Conservation (phyloP, 1,140 invertebrate species). For the Gonatopus flavifemur region DNA sequence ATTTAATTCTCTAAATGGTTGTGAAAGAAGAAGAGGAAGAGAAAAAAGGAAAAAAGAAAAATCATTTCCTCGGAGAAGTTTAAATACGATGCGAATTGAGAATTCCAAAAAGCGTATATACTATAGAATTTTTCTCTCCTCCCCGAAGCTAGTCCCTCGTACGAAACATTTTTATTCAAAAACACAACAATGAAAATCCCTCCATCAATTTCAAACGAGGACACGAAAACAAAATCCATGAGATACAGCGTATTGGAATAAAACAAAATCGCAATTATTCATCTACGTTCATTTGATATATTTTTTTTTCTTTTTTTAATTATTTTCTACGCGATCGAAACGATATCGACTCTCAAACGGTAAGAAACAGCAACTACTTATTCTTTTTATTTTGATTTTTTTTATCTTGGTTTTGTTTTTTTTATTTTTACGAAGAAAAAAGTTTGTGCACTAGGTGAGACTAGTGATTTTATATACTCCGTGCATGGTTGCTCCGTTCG, state of each 20-base stretch:
- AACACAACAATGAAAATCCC: neutral
- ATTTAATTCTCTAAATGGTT: no score
- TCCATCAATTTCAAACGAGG: neutral
- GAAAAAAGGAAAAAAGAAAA: neutral
- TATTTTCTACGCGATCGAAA: conserved; percentile 20
- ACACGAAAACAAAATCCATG: conserved; percentile 16
- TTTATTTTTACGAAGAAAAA: no score
- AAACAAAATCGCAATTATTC: no score
- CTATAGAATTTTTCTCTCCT: no score
- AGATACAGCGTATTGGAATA: no score
- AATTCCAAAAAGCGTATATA: no score
- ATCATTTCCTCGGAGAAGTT: no score
- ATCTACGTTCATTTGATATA: conserved; percentile 18
- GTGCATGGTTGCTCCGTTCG: no score
- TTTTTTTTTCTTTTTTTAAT: conserved; percentile 27
- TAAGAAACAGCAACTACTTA: conserved; percentile 12
- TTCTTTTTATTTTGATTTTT: conserved; percentile 34
- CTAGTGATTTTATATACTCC: no score
- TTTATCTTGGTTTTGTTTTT: conserved; percentile 26
- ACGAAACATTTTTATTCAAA: conserved; percentile 20
- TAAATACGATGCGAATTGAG: no score
- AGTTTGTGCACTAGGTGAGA: no score
- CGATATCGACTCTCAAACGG: conserved; percentile 37
- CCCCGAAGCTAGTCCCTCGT: conserved; percentile 46
- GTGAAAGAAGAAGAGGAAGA: no score